Evolutionary conservation across 2,888 invertebrate species (phyloP).

Genomic region (Nomada goodeniana): DNA sequence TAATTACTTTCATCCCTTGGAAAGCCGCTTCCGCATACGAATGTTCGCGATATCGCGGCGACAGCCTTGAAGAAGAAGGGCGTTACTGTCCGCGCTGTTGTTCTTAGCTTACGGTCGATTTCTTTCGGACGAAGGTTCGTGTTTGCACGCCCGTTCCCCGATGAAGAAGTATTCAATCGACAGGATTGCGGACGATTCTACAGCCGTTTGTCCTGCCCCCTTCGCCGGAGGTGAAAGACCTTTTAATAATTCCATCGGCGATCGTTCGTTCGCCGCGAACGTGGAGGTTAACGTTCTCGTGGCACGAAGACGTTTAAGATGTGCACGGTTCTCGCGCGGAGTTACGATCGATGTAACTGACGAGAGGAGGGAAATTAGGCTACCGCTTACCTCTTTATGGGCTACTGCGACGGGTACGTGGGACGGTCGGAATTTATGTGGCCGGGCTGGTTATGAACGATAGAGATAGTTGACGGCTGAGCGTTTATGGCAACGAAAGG

Average conservation of each 20-base stretch:
- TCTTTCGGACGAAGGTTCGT: constrained; percentile 15
- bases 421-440: constrained; percentile 4
- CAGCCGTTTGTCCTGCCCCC: not conserved
- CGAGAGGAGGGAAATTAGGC: not conserved
- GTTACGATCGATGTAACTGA: not conserved
- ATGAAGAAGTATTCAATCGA: constrained; percentile 8
- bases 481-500: not conserved
- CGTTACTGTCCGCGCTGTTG: not conserved
- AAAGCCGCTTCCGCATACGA: constrained; percentile 31
- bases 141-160: constrained; percentile 14
- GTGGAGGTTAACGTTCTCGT: constrained; percentile 1
- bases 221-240: not conserved
- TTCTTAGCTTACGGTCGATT: constrained; percentile 46
- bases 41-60: not conserved
- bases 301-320: not conserved
- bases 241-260: constrained; percentile 40
- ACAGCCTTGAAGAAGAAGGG: constrained; percentile 1
- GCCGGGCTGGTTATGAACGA: not conserved
- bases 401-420: not conserved
- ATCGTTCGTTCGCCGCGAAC: not conserved
- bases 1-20: not conserved
- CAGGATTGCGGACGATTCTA: not conserved
- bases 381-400: constrained; percentile 2
- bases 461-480: not conserved
- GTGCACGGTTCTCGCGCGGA: not conserved